A percentile compares a stretch with the other conserved stretches of the same genome.
Evolutionary conservation across 2,888 invertebrate genomes (phyloP).

Genomic region (Scaptomyza parva): DNA sequence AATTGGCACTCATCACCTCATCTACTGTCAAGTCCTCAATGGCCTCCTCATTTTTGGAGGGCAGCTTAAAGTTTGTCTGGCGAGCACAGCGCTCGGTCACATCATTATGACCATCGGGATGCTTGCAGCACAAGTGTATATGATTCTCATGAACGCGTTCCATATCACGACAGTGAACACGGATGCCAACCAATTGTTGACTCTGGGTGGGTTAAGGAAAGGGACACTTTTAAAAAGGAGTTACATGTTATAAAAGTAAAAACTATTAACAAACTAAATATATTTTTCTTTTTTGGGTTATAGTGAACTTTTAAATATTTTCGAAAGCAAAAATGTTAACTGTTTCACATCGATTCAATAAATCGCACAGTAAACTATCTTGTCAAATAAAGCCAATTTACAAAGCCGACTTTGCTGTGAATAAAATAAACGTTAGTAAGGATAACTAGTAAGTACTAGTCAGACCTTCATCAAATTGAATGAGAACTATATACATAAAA

Average conservation of each 20-base stretch:
- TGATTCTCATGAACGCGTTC: slow-evolving; percentile 71
- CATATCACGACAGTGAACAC: slow-evolving; percentile 54
- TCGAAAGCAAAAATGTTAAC: too few species aligned
- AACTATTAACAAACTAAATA: not conserved
- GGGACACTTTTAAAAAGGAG: not conserved
- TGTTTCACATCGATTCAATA: too few species aligned
- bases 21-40: slow-evolving; percentile 68
- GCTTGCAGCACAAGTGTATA: slow-evolving; percentile 73
- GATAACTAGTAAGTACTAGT: too few species aligned
- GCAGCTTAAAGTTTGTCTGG: slow-evolving; percentile 63
- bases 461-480: too few species aligned
- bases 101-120: slow-evolving; percentile 75
- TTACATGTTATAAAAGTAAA: not conserved
- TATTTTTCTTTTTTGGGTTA: too few species aligned
- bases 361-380: too few species aligned
- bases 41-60: slow-evolving; percentile 63
- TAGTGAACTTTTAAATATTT: too few species aligned
- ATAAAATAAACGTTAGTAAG: too few species aligned
- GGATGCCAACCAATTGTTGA: slow-evolving; percentile 1
- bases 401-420: too few species aligned
- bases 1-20: slow-evolving; percentile 57
- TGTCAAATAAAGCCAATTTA: too few species aligned
- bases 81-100: slow-evolving; percentile 64
- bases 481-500: too few species aligned
- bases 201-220: not conserved